Evolutionary conservation across 2,113 vertebrate genomes (phyloP).

Genomic region (Hystrix cristata): DNA sequence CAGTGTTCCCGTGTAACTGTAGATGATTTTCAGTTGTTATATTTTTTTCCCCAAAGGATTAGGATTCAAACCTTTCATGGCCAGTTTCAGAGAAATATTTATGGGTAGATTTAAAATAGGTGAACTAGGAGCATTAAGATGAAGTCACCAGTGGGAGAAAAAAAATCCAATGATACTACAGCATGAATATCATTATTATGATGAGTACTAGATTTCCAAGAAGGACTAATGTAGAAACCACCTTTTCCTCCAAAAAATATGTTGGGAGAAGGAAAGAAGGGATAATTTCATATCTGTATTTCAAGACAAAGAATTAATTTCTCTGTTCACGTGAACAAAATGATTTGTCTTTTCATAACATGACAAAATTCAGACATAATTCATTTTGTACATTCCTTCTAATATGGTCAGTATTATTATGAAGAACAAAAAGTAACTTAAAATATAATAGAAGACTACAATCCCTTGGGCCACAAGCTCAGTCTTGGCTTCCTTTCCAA

Average conservation of each 20-base stretch:
- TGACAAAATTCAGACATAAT: constrained; percentile 74
- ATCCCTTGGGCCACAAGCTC: background rate
- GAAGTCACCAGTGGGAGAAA: constrained; percentile 55
- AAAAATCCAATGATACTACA: constrained; percentile 57
- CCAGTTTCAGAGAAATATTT: constrained; percentile 63
- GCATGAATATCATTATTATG: constrained; percentile 56
- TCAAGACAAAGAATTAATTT: constrained; percentile 81
- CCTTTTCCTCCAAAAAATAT: background rate
- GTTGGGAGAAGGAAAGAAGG: constrained; percentile 34
- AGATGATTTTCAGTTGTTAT: background rate
- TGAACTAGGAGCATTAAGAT: constrained; percentile 74
- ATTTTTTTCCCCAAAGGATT: background rate
- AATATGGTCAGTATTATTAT: constrained; percentile 83
- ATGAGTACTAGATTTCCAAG: constrained; percentile 61
- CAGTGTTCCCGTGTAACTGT: background rate
- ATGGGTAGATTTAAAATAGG: constrained; percentile 62
- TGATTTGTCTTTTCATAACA: constrained; percentile 84
- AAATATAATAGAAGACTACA: background rate
- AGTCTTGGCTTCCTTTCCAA: background rate
- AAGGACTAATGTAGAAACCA: constrained; percentile 54
- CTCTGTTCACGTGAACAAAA: constrained; percentile 81
- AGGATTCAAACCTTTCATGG: background rate
- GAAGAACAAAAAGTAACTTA: background rate
- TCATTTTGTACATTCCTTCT: constrained; percentile 80
- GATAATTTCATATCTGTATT: constrained; percentile 66